Percentiles rank a stretch among this genome's conserved stretches.
Conservation (phyloP, 2,797 vertebrate genomes). For the Myotis pilosus region DNA sequence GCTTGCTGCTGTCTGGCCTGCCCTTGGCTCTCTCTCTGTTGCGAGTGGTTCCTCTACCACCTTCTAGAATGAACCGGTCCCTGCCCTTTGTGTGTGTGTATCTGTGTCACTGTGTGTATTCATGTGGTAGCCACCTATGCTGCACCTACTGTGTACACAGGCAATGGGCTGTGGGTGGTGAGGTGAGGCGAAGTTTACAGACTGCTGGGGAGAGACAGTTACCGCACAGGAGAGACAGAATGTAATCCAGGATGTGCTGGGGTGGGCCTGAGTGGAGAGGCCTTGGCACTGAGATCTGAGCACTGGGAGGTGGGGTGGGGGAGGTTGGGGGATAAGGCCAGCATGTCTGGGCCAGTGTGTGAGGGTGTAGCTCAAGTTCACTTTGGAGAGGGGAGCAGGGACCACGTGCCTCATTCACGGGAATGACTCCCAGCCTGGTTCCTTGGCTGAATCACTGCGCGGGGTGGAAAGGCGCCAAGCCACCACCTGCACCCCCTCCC, state of each 20-base stretch:
- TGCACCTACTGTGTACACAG: neutral
- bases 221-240: neutral
- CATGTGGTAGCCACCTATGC: too few relatives aligned
- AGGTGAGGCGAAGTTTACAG: neutral
- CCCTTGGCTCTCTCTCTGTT: neutral
- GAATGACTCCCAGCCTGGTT: too few relatives aligned
- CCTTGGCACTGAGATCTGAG: neutral
- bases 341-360: fast-evolving
- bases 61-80: neutral
- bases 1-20: neutral
- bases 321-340: neutral
- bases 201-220: neutral
- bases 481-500: too few relatives aligned
- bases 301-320: too few relatives aligned
- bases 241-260: neutral
- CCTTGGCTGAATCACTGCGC: neutral
- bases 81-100: too few relatives aligned
- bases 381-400: neutral
- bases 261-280: too few relatives aligned
- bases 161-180: neutral
- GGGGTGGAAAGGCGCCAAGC: too few relatives aligned
- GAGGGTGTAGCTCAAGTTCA: neutral
- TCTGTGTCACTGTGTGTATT: neutral
- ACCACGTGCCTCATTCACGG: neutral
- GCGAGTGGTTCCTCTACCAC: neutral